These are phyloP conservation scores for Sebastes trivittatus DNA, from an alignment of 2,797 vertebrate species.

Conservation along the genomic window DNA sequence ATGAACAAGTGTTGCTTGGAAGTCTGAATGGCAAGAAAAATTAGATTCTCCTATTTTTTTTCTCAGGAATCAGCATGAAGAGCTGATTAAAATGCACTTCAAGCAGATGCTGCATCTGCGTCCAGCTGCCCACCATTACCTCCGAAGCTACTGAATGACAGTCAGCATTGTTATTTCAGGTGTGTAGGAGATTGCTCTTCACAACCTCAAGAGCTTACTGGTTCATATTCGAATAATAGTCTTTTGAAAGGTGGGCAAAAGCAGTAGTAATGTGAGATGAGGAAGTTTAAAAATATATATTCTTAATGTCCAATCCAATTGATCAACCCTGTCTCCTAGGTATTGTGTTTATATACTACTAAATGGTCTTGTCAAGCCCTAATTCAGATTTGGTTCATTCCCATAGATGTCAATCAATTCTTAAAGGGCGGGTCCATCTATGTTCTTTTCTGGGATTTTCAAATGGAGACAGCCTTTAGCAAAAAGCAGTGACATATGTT, in stretches of 20 bases:
- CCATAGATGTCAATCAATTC: no score
- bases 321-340: no score
- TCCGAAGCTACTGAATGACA: not conserved
- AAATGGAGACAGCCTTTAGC: no score
- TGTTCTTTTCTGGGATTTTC: no score
- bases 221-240: no score
- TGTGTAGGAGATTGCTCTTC: not conserved
- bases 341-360: no score
- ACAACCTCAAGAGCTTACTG: not conserved
- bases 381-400: no score
- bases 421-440: no score
- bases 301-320: no score
- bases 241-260: not conserved
- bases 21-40: not conserved
- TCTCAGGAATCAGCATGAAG: not conserved
- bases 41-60: not conserved
- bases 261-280: not conserved
- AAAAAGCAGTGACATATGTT: no score
- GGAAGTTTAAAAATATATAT: not conserved
- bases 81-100: not conserved
- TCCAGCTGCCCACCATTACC: not conserved
- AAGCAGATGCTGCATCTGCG: not conserved
- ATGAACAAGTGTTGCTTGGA: slow-evolving; percentile 1
- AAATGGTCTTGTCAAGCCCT: no score
- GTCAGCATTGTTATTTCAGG: not conserved